Percentiles rank a stretch among this genome's conserved stretches.
These are phyloP conservation scores for Cryptops parisi DNA, from an alignment of 2,888 invertebrate species.

Conservation along the genomic window DNA sequence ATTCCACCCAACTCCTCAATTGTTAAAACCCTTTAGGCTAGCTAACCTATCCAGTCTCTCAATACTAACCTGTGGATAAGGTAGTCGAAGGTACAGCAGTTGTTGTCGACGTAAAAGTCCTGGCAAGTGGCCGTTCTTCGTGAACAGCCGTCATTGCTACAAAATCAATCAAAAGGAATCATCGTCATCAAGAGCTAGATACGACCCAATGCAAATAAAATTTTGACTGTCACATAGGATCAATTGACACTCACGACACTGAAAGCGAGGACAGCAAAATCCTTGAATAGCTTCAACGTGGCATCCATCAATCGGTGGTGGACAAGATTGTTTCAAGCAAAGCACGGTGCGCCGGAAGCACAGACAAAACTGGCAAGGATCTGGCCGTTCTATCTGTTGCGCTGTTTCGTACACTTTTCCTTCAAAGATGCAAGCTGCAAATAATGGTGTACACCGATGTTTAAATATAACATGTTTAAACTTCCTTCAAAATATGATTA, in stretches of 20 bases:
- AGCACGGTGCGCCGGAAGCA: slow-evolving; percentile 93
- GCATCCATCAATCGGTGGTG: slow-evolving; percentile 81
- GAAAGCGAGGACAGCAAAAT: slow-evolving; percentile 88
- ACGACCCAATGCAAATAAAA: not conserved
- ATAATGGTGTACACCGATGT: not conserved
- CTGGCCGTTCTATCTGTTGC: slow-evolving; percentile 84
- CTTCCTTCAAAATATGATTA: not conserved
- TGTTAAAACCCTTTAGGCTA: too few relatives aligned
- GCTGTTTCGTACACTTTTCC: slow-evolving; percentile 87
- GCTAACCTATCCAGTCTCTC: too few relatives aligned
- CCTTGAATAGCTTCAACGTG: slow-evolving; percentile 84
- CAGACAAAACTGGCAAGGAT: slow-evolving; percentile 93
- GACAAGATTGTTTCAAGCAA: slow-evolving; percentile 86
- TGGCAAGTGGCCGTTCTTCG: slow-evolving; percentile 9
- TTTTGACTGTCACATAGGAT: too few relatives aligned
- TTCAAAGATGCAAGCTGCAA: slow-evolving; percentile 55
- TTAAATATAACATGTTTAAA: not conserved
- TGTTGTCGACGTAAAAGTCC: too few relatives aligned
- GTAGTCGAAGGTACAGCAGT: too few relatives aligned
- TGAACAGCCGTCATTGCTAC: slow-evolving; percentile 3
- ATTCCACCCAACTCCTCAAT: too few relatives aligned
- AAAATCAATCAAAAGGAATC: not conserved
- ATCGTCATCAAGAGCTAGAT: not conserved
- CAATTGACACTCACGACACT: slow-evolving; percentile 57
- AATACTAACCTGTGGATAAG: too few relatives aligned